Evolutionary conservation across 2,797 vertebrate species (phyloP), one percentile per base, ranked within the genome.

Genomic region (Linurgus olivaceus): DNA sequence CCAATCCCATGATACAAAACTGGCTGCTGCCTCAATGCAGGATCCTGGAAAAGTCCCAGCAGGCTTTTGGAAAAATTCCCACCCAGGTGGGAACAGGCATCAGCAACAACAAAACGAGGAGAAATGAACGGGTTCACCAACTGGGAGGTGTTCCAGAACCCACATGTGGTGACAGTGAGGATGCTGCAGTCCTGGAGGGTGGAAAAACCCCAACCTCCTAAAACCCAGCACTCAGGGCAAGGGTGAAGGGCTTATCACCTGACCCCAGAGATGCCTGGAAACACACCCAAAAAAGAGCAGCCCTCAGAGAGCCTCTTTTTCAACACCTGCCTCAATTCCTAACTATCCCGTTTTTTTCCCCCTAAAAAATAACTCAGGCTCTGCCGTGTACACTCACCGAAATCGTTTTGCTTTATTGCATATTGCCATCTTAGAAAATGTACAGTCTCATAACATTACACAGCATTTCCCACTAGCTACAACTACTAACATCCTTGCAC

Each of bases 321-420:
- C 55, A 65, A 26, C 5, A 17, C 3, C 33, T 50, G 31, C 31
- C 74, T 87, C 68, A 50, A 33, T 14, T 21, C 48, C 79, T 74
- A 78, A 19, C 55, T 10, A 78, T 4, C 40, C 35, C n/a, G 1
- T 38, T 26, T 28, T 11, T 10, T 4, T 0, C 15, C 9, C 42
- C 14, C 10, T 29, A 5, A 5, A 79, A 90, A 88, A 97, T 84
- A 90, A 97, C 57, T 90, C 59, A 29, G 40, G 80, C 96, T 95
- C 65, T 82, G 94, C 58, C 85, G 44, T 29, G 82, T 91, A 97
- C 96, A 96, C 94, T 88, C 96, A 96, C 95, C 33, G 45, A 97
- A 96, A 96, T 92, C n/a, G 18, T 93, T 96, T 97, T 91, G 97
- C 97, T 98, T 98, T 98, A 98, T 98, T 98, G 98, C 98, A 98